Conservation (phyloP, 2,113 vertebrate species). For the Aegypius monachus region DNA sequence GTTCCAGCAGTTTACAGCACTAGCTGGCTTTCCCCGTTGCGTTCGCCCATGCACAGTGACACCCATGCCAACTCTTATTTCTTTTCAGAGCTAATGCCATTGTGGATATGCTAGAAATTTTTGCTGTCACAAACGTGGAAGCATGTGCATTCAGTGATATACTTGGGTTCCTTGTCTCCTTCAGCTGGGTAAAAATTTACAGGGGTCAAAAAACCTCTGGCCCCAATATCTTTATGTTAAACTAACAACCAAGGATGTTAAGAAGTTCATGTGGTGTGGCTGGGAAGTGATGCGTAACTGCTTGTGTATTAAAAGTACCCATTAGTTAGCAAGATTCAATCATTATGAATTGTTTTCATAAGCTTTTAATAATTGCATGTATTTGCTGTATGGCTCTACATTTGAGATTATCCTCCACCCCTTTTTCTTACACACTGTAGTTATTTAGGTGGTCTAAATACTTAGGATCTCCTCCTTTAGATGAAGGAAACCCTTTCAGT, state of each 20-base stretch:
- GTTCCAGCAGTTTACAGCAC: background rate
- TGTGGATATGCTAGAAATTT: background rate
- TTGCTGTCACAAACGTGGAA: background rate
- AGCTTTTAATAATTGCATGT: background rate
- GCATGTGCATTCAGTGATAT: rapidly evolving
- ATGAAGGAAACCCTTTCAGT: background rate
- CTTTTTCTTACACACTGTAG: background rate
- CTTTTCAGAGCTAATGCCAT: background rate
- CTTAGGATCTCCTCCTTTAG: background rate
- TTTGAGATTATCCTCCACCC: background rate
- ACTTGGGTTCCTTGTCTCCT: background rate
- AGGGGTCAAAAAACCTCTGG: background rate
- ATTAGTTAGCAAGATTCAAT: conserved; percentile 25
- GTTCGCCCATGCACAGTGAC: background rate
- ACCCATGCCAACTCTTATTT: background rate
- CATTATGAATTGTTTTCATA: background rate
- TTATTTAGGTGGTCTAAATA: background rate
- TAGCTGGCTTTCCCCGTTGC: background rate
- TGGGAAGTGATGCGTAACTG: conserved; percentile 20
- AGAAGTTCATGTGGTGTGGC: conserved; percentile 12
- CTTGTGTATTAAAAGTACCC: conserved; percentile 33
- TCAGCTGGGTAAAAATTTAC: background rate
- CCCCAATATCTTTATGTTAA: conserved; percentile 43
- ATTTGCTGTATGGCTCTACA: background rate
- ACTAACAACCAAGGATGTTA: conserved; percentile 5